These are phyloP conservation scores for Tautogolabrus adspersus DNA, from an alignment of 2,113 vertebrate species.

Conservation along the genomic window DNA sequence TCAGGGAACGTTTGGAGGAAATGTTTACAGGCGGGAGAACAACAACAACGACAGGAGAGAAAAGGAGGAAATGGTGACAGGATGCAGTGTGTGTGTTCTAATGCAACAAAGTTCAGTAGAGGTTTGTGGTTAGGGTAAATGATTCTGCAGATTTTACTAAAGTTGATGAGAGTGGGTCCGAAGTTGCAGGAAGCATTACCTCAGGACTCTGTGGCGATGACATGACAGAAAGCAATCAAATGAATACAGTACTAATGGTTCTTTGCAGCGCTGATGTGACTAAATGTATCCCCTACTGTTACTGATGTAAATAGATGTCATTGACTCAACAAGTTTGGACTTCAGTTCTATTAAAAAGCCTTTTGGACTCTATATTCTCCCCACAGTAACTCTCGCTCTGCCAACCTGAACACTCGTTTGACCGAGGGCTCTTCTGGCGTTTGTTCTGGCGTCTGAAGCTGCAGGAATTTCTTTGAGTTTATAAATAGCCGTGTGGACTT, in stretches of 20 bases:
- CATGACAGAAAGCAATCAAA: not conserved
- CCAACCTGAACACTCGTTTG: not conserved
- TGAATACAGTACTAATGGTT: not conserved
- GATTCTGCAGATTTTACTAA: not conserved
- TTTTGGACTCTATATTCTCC: constrained; percentile 2
- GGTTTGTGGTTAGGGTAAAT: constrained; percentile 5
- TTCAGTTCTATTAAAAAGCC: constrained; percentile 27
- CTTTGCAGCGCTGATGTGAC: not conserved
- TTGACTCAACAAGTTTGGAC: constrained; percentile 26
- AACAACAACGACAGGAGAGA: not conserved
- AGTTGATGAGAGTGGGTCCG: not conserved
- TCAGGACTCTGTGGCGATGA: not conserved
- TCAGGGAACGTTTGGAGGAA: constrained; percentile 15
- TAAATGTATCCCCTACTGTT: constrained; percentile 16
- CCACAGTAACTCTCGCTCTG: not conserved
- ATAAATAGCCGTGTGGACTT: constrained; percentile 50
- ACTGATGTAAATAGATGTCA: constrained; percentile 26
- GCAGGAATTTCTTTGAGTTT: constrained; percentile 41
- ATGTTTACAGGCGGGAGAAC: not conserved
- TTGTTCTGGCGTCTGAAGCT: not conserved
- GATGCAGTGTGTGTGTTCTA: not conserved
- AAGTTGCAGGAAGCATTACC: not conserved
- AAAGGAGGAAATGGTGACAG: not conserved
- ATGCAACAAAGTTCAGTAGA: not conserved
- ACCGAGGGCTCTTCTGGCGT: not conserved